Evolutionary conservation across 1,140 invertebrate species (phyloP), one percentile per base, ranked within the genome.

Genomic region (Drosophila erecta): DNA sequence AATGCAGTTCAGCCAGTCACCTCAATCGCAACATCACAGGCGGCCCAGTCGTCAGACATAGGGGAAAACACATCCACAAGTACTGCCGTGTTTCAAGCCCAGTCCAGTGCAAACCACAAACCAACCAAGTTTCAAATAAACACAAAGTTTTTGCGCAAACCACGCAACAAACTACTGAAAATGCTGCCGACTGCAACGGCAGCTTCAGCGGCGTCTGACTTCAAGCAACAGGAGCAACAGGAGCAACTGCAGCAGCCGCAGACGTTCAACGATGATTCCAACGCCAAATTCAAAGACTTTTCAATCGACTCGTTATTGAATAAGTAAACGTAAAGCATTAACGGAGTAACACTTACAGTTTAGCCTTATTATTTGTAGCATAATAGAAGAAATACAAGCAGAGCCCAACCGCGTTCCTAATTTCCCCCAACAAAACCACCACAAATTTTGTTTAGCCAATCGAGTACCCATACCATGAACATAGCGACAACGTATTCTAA

Each of bases 271-370:
- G 90, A 91, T 64, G 91, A 92, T 79, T 83, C 87, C 61, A 91
- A 91, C 72, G 90, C 90, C 67, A 92, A 92, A 87, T 90, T 91
- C 55, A 92, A 90, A 87, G 90, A 92, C 85, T 92, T 92, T 76
- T 92, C 91, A 58, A 92, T 92, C 46, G 90, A 92, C 74, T 92
- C 91, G 57, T 57, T 92, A 66, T 79, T 92, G 65, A 91, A 92
- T 80, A 91, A 91, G 59, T 85, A 64, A 76, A 27, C n/a, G 27
- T 64, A 55, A 65, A 71, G 40, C 30, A 56, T 56, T 59, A 65
- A 37, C 50, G 11, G 64, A 65, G 51, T 49, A 76, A 17, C 44
- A 69, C 41, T 20, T 69, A 55, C 47, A 60, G 17, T 30, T 15
- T 72, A 89, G 75, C 66, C 62, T 59, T 77, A 79, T 80, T 49